A percentile compares a stretch with the other conserved stretches of the same genome.
Conservation (phyloP, 2,888 invertebrate species). For the Heliconius charithonia region DNA sequence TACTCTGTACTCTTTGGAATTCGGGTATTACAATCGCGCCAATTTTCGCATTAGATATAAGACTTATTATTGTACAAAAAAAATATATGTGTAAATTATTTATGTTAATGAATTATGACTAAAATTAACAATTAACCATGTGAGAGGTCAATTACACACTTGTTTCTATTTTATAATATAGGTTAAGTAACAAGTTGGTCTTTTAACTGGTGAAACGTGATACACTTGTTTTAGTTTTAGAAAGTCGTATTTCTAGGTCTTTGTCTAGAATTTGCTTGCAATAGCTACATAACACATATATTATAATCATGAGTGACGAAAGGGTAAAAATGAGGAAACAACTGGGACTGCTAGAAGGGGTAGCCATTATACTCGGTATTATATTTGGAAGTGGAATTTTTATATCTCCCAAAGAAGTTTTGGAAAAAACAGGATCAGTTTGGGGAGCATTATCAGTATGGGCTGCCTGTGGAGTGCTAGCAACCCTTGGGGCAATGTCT, state of each 20-base stretch:
- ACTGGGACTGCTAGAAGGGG: slow-evolving; percentile 94
- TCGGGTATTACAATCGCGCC: too few species aligned
- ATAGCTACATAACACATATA: neutral
- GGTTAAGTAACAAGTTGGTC: slow-evolving; percentile 45
- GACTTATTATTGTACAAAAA: neutral
- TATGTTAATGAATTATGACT: slow-evolving; percentile 26
- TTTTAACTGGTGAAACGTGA: slow-evolving; percentile 30
- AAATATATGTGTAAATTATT: neutral
- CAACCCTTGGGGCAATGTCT: slow-evolving; percentile 96
- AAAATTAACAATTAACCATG: slow-evolving; percentile 50
- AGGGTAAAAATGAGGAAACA: slow-evolving; percentile 93
- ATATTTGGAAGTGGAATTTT: slow-evolving; percentile 98
- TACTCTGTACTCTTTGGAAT: too few species aligned
- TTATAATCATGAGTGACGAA: slow-evolving; percentile 67
- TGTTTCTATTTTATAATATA: slow-evolving; percentile 42
- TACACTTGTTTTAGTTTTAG: slow-evolving; percentile 21
- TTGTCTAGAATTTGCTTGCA: slow-evolving; percentile 1
- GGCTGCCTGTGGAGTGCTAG: slow-evolving; percentile 93
- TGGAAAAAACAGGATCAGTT: slow-evolving; percentile 94
- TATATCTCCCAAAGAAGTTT: slow-evolving; percentile 96
- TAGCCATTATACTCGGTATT: slow-evolving; percentile 96
- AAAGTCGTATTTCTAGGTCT: neutral
- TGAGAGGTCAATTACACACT: slow-evolving; percentile 52
- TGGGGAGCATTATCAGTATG: slow-evolving; percentile 95
- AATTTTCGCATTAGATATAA: too few species aligned